Conservation (phyloP, 2,797 vertebrate genomes). For the Acanthopagrus latus region DNA sequence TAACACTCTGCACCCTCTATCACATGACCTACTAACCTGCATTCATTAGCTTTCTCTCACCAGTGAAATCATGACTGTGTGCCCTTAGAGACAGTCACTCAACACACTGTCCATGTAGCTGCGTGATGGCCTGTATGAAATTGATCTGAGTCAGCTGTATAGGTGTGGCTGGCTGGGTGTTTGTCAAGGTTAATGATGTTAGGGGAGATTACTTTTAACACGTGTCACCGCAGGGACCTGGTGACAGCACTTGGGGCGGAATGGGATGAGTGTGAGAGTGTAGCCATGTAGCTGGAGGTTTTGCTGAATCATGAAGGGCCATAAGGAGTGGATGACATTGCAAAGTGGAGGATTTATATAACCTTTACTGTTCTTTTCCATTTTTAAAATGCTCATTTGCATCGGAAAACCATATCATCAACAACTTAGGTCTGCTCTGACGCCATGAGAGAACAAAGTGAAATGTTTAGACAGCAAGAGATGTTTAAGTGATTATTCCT, state of each 20-base stretch:
- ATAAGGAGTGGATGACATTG: conserved; percentile 49
- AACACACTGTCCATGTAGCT: conserved; percentile 2
- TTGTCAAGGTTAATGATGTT: conserved; percentile 70
- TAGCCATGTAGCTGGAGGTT: conserved; percentile 37
- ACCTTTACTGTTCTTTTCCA: conserved; percentile 44
- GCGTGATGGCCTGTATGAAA: conserved; percentile 29
- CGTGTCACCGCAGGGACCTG: conserved; percentile 47
- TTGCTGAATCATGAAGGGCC: conserved; percentile 62
- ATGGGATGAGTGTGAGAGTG: conserved; percentile 19
- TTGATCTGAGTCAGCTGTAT: conserved; percentile 63
- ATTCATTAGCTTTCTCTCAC: conserved; percentile 23
- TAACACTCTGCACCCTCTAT: conserved; percentile 22
- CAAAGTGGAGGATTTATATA: conserved; percentile 52
- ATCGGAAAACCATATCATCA: conserved; percentile 14
- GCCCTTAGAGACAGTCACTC: conserved; percentile 2
- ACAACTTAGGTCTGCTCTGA: background rate
- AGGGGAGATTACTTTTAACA: conserved; percentile 54
- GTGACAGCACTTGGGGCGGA: conserved; percentile 5
- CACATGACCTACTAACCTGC: conserved; percentile 40
- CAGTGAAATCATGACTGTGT: conserved; percentile 30
- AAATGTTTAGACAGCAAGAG: conserved; percentile 4
- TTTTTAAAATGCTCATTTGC: conserved; percentile 36
- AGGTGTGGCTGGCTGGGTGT: conserved; percentile 22
- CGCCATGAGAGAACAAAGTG: background rate
- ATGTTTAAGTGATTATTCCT: background rate